A percentile compares a stretch with the other conserved stretches of the same genome.
Evolutionary conservation across 2,113 vertebrate species (phyloP).

Genomic region (Sphyrna mokarran): DNA sequence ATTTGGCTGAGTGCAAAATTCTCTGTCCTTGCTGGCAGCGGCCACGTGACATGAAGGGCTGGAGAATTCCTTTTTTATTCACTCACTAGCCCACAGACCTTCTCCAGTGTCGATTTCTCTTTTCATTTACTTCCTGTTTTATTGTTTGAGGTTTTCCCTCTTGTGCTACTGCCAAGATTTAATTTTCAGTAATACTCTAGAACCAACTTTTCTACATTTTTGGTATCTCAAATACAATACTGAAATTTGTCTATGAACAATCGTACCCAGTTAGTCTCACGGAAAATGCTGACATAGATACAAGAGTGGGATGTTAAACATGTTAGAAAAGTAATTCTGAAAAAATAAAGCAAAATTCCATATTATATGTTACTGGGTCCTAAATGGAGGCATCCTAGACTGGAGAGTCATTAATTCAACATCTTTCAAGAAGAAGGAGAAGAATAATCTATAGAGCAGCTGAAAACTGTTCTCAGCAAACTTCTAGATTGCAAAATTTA

Average conservation of each 20-base stretch:
- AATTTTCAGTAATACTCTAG: neutral
- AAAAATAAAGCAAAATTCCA: too few species aligned
- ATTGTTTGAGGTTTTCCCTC: neutral
- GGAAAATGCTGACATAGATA: neutral
- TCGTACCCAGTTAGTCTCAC: neutral
- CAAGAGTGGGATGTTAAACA: too few species aligned
- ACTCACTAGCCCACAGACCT: neutral
- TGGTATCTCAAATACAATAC: neutral
- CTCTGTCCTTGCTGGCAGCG: too few species aligned
- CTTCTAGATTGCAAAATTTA: neutral
- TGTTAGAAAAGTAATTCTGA: too few species aligned
- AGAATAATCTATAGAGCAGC: neutral
- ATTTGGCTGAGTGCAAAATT: too few species aligned
- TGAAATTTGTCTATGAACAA: neutral
- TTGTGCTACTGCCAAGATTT: neutral
- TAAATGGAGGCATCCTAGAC: neutral
- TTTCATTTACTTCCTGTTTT: neutral
- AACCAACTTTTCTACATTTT: neutral
- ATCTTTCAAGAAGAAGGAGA: neutral
- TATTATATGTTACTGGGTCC: neutral
- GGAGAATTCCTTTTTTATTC: neutral
- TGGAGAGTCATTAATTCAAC: too few species aligned
- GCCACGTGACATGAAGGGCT: too few species aligned
- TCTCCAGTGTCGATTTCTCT: neutral
- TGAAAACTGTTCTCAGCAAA: neutral